These are phyloP conservation scores for Porites lobata DNA, from an alignment of 92 coral and sea anemone genomes.

Conservation along the genomic window DNA sequence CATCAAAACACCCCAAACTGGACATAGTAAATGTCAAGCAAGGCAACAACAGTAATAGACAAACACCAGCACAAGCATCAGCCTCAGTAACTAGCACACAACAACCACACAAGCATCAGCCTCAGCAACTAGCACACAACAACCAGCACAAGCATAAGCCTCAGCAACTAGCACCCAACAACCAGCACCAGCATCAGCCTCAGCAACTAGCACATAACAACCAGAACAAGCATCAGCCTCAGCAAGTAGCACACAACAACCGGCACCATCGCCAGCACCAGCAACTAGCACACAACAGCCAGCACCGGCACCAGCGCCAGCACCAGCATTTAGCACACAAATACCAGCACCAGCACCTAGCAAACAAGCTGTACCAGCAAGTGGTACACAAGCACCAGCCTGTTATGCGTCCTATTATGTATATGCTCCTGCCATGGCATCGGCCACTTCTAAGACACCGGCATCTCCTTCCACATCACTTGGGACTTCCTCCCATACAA, in stretches of 20 bases:
- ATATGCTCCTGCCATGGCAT: too few relatives aligned
- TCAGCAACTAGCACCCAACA: conserved; percentile 6
- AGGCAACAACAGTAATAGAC: conserved; percentile 19
- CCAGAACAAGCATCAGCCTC: too few relatives aligned
- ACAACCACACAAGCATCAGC: background rate
- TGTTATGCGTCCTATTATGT: too few relatives aligned
- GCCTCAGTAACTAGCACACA: conserved; percentile 2
- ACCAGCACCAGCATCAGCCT: background rate
- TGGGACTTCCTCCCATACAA: too few relatives aligned
- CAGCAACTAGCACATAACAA: conserved; percentile 17
- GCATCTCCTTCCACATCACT: too few relatives aligned
- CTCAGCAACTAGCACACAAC: conserved; percentile 7
- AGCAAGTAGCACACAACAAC: too few relatives aligned
- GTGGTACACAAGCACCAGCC: background rate
- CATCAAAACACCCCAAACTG: conserved; percentile 12
- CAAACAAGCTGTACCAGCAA: background rate
- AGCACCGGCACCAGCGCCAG: background rate
- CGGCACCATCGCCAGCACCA: too few relatives aligned
- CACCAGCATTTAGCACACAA: background rate
- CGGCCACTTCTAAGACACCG: too few relatives aligned
- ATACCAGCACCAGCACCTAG: background rate
- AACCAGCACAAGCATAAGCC: background rate
- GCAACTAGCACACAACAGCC: background rate
- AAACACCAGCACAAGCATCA: conserved; percentile 6
- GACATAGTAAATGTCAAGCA: conserved; percentile 9